These are phyloP conservation scores for Vombatus ursinus DNA, from an alignment of 2,113 vertebrate genomes.

Conservation along the genomic window DNA sequence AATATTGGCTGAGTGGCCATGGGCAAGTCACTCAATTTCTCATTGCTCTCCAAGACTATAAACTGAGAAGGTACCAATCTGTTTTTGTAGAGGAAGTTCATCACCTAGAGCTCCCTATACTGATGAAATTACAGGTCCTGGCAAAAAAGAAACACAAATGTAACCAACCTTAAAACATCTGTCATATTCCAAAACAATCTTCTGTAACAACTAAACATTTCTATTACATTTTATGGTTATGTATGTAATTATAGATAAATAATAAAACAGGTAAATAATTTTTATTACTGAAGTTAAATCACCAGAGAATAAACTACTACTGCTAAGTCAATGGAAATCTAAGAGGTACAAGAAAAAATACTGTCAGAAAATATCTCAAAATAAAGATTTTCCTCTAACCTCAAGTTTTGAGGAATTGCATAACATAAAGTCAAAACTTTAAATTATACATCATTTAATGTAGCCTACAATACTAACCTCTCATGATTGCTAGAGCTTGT, in stretches of 20 bases:
- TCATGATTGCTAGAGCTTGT: constrained; percentile 86
- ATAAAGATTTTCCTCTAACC: constrained; percentile 1
- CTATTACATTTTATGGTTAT: not conserved
- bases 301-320: not conserved
- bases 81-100: not conserved
- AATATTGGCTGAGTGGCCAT: not conserved
- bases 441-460: not conserved
- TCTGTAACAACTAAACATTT: not conserved
- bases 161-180: not conserved
- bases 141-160: not conserved
- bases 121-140: not conserved
- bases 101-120: not conserved
- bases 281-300: constrained; percentile 8
- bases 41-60: not conserved
- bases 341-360: constrained; percentile 23
- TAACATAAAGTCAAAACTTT: constrained; percentile 7
- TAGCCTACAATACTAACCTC: constrained; percentile 76
- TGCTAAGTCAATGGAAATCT: constrained; percentile 14
- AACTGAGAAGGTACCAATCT: not conserved
- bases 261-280: not conserved
- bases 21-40: not conserved
- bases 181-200: not conserved
- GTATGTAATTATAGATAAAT: constrained; percentile 28
- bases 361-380: not conserved
- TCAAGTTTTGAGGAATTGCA: constrained; percentile 4